phyloP scores from a whole-genome alignment of 2,888 invertebrate genomes.

The Callosobruchus maculatus region DNA sequence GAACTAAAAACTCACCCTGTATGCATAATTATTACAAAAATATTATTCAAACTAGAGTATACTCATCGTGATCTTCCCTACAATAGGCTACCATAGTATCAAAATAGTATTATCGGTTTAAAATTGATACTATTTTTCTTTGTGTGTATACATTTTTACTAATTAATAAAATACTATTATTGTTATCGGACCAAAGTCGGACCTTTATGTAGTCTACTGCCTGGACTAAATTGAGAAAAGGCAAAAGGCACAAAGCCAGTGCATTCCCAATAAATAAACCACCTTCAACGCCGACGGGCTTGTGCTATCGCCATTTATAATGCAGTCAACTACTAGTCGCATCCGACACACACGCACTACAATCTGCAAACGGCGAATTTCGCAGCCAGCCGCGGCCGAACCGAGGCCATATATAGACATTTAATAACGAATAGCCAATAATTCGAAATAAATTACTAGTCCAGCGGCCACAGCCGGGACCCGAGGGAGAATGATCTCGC shows the following conservation, averaged over 20 bases:
- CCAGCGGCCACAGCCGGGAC: background rate
- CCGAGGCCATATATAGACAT: background rate
- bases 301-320: background rate
- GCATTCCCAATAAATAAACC: background rate
- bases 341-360: background rate
- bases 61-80: no score
- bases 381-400: background rate
- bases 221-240: no score
- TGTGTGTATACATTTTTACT: no score
- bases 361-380: background rate
- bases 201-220: no score
- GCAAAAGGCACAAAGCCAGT: background rate
- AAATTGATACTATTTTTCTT: no score
- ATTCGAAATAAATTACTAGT: conserved; percentile 14
- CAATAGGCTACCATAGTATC: no score
- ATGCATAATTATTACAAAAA: no score
- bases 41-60: no score
- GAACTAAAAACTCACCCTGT: no score
- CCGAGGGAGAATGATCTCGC: background rate
- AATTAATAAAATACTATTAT: no score
- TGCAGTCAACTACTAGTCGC: background rate
- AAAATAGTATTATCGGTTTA: no score
- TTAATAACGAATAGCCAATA: conserved; percentile 29
- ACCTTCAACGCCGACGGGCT: background rate
- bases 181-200: no score